Conservation (phyloP, 2,113 vertebrate genomes). For the Tonatia bakeri region DNA sequence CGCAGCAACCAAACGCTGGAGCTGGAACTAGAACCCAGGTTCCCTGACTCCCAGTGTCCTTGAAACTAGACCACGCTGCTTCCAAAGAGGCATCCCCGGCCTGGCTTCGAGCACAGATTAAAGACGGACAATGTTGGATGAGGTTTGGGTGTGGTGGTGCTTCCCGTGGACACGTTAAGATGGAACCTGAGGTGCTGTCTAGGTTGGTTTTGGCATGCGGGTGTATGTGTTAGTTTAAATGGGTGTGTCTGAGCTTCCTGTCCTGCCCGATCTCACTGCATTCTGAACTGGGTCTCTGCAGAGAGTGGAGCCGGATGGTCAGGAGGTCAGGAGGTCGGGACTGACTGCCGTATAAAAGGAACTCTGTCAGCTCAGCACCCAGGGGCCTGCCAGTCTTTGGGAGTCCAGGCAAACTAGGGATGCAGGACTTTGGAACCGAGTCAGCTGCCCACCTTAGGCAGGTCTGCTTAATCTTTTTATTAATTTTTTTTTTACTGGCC, state of each 20-base stretch:
- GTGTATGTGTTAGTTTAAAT: slow-evolving; percentile 64
- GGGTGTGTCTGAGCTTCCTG: slow-evolving; percentile 61
- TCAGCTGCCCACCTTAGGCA: slow-evolving; percentile 56
- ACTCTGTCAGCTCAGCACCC: slow-evolving; percentile 57
- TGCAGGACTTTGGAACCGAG: slow-evolving; percentile 54
- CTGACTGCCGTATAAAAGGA: slow-evolving; percentile 20
- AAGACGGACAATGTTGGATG: slow-evolving; percentile 74
- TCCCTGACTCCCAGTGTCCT: slow-evolving; percentile 71
- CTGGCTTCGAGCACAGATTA: slow-evolving; percentile 68
- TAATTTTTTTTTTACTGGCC: slow-evolving; percentile 56
- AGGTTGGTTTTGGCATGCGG: slow-evolving; percentile 66
- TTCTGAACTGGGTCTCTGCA: slow-evolving; percentile 25
- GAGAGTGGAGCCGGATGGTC: neutral
- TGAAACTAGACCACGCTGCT: slow-evolving; percentile 68
- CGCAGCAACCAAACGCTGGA: slow-evolving; percentile 59
- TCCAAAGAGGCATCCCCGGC: slow-evolving; percentile 72
- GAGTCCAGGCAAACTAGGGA: slow-evolving; percentile 62
- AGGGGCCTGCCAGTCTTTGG: slow-evolving; percentile 65
- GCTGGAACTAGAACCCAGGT: slow-evolving; percentile 71
- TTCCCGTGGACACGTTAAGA: slow-evolving; percentile 52
- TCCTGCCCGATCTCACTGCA: slow-evolving; percentile 52
- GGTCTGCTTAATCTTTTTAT: slow-evolving; percentile 52
- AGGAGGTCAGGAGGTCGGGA: slow-evolving; percentile 45
- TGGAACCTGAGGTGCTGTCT: slow-evolving; percentile 74
- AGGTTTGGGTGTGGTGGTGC: slow-evolving; percentile 60